Evolutionary conservation across 2,113 vertebrate species (phyloP).

Genomic region (Hucho hucho): DNA sequence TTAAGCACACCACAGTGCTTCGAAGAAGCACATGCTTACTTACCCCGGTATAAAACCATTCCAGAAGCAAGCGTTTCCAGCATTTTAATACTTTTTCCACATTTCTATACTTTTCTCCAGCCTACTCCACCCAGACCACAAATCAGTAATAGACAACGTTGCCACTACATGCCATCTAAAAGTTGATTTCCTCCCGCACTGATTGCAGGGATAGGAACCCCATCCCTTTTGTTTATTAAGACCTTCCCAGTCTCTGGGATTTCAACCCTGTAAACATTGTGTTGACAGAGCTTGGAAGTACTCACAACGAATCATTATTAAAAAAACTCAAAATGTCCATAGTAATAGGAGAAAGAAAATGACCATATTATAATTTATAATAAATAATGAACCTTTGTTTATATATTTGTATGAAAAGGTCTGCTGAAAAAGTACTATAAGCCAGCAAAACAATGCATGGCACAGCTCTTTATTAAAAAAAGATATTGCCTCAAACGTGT

Average conservation of each 20-base stretch:
- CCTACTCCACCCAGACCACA: background rate
- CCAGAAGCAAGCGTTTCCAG: conserved; percentile 41
- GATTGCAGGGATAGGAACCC: conserved; percentile 9
- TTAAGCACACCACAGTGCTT: background rate
- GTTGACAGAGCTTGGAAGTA: conserved; percentile 26
- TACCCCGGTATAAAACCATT: conserved; percentile 11
- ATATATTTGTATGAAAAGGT: conserved; percentile 63
- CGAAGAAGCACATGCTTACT: background rate
- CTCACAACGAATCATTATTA: background rate
- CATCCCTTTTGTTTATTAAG: background rate
- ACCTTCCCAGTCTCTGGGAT: background rate
- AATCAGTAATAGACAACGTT: background rate
- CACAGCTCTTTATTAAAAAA: conserved; percentile 37
- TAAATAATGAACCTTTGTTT: conserved; percentile 76
- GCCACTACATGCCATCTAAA: background rate
- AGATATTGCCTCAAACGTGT: conserved; percentile 39
- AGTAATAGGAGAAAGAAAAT: conserved; percentile 32
- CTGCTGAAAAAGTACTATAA: conserved; percentile 35
- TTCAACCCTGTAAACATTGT: conserved; percentile 27
- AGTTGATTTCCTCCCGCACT: background rate
- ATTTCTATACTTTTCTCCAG: conserved; percentile 33
- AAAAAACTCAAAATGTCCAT: background rate
- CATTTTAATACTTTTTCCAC: conserved; percentile 49
- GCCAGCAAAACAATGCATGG: conserved; percentile 27
- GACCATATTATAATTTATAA: conserved; percentile 65